Percentiles rank a stretch among this genome's conserved stretches.
Evolutionary conservation across 2,888 invertebrate genomes (phyloP).

Genomic region (Rotaria macrura): DNA sequence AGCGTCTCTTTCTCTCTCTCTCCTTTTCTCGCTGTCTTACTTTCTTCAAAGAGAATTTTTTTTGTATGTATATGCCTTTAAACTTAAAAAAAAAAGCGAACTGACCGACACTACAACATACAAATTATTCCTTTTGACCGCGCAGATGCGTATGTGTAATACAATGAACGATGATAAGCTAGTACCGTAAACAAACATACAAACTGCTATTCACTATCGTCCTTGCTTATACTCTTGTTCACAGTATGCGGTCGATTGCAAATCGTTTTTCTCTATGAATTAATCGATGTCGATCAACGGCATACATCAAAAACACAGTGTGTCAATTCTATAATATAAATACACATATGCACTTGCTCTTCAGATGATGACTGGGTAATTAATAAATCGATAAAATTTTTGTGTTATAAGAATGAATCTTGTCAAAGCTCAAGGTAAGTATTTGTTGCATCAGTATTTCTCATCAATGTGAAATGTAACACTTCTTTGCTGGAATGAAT

Average conservation of each 20-base stretch:
- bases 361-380: neutral
- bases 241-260: neutral
- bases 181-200: slow-evolving; percentile 8
- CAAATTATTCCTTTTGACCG: slow-evolving; percentile 12
- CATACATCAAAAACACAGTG: slow-evolving; percentile 15
- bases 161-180: neutral
- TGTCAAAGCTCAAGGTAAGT: slow-evolving; percentile 5
- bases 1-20: neutral
- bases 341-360: neutral
- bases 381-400: neutral
- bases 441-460: neutral
- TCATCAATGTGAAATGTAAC: neutral
- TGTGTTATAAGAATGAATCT: neutral
- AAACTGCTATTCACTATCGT: neutral
- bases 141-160: neutral
- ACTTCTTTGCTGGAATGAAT: neutral
- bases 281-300: slow-evolving; percentile 12
- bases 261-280: neutral
- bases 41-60: slow-evolving; percentile 7
- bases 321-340: neutral
- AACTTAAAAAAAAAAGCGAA: neutral
- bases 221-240: slow-evolving; percentile 15
- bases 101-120: neutral
- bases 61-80: neutral
- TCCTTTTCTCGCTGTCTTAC: neutral